phyloP scores from a whole-genome alignment of 2,113 vertebrate genomes.

The Hippocampus guttulatus region DNA sequence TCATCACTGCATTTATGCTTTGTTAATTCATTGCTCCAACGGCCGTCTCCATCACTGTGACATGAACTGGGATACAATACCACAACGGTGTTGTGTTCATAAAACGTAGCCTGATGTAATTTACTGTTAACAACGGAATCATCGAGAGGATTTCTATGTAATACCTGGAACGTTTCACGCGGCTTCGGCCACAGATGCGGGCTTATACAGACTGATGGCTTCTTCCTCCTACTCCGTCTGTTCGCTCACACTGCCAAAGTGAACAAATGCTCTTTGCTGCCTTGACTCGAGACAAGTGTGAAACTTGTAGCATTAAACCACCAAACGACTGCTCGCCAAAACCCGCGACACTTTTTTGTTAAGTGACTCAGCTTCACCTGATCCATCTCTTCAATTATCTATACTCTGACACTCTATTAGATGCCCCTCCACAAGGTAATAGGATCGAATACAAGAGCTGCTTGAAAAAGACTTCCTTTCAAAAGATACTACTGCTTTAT shows the following conservation, averaged over 20 bases:
- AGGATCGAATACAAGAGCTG: background rate
- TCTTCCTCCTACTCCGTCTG: constrained; percentile 51
- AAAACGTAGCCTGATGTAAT: background rate
- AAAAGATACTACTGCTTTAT: background rate
- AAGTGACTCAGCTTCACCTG: background rate
- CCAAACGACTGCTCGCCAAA: constrained; percentile 41
- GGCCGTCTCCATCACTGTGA: background rate
- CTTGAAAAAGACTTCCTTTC: background rate
- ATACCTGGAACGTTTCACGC: constrained; percentile 26
- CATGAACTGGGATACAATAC: background rate
- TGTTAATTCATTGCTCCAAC: constrained; percentile 5
- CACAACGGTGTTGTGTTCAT: constrained; percentile 1
- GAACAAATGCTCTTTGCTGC: constrained; percentile 52
- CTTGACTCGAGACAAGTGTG: constrained; percentile 34
- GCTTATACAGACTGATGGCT: constrained; percentile 31
- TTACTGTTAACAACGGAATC: constrained; percentile 5
- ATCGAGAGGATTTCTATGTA: constrained; percentile 8
- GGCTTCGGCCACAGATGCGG: constrained; percentile 25
- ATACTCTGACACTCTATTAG: background rate
- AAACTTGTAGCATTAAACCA: constrained; percentile 46
- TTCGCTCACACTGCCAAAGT: constrained; percentile 43
- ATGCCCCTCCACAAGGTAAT: background rate
- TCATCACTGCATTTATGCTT: constrained; percentile 6
- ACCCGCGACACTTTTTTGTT: background rate
- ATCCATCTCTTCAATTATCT: constrained; percentile 18